phyloP scores from a whole-genome alignment of 1,140 invertebrate genomes.

The Chelonus insularis region DNA sequence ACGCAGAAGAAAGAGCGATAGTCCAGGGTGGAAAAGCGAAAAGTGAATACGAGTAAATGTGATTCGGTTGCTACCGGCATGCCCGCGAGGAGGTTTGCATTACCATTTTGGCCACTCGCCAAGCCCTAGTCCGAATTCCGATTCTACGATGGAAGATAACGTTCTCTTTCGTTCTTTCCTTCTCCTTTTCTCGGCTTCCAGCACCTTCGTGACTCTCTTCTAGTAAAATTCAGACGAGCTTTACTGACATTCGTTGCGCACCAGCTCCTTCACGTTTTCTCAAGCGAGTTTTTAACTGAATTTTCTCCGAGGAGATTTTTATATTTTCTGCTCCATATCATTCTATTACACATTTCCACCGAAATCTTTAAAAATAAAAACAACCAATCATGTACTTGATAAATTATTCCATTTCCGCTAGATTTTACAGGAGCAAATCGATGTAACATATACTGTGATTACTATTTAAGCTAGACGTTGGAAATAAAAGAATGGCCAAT shows the following conservation, averaged over 20 bases:
- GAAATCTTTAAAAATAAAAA: no score
- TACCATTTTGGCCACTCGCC: constrained; percentile 45
- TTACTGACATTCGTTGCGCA: not conserved
- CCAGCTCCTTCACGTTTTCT: no score
- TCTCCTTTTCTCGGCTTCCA: not conserved
- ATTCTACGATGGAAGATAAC: constrained; percentile 2
- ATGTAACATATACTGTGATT: no score
- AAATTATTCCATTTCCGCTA: no score
- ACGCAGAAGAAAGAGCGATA: constrained; percentile 27
- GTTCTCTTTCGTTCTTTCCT: not conserved
- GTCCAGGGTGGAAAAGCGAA: constrained; percentile 35
- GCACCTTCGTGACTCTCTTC: not conserved
- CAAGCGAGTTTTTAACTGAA: no score
- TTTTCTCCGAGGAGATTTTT: no score
- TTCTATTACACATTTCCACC: no score
- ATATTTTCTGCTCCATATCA: no score
- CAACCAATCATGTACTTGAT: no score
- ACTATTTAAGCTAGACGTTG: no score
- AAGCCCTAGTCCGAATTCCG: constrained; percentile 24
- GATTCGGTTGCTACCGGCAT: constrained; percentile 33
- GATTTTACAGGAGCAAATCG: no score
- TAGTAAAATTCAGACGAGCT: not conserved
- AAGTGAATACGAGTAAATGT: constrained; percentile 46
- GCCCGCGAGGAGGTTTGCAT: constrained; percentile 37
- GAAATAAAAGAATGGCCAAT: no score